A percentile compares a stretch with the other conserved stretches of the same genome.
Evolutionary conservation across 2,888 invertebrate genomes (phyloP).

Genomic region (Ormyrus rosae): DNA sequence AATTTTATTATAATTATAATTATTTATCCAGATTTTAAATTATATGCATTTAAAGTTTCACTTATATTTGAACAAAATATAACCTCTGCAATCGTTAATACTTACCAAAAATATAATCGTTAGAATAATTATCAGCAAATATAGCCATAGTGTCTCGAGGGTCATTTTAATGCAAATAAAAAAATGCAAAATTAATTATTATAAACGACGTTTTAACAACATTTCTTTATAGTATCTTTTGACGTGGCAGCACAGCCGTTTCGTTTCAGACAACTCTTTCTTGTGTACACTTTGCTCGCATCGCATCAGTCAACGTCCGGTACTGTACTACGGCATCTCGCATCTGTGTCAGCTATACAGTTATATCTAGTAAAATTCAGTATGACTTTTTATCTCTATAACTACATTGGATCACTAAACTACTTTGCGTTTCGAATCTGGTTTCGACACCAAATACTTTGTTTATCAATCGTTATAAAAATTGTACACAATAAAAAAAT

Average conservation of each 20-base stretch:
- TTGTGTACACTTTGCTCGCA: slow-evolving; percentile 9
- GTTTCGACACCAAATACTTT: too few species aligned
- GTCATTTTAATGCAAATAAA: slow-evolving; percentile 27
- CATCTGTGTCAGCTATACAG: too few species aligned
- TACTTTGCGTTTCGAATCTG: too few species aligned
- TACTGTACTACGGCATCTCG: too few species aligned
- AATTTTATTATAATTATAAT: neutral
- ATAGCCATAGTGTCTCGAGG: slow-evolving; percentile 41
- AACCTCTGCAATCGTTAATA: slow-evolving; percentile 30
- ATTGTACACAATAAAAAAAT: too few species aligned
- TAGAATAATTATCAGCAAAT: slow-evolving; percentile 21
- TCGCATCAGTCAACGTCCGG: neutral
- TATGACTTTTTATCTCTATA: too few species aligned
- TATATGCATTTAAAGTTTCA: neutral
- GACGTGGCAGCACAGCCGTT: neutral
- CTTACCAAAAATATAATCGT: slow-evolving; percentile 42
- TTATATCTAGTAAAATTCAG: too few species aligned
- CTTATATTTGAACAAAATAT: slow-evolving; percentile 17
- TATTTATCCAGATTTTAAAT: neutral
- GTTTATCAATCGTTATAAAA: too few species aligned
- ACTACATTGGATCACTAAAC: too few species aligned
- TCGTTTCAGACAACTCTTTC: too few species aligned
- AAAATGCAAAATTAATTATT: slow-evolving; percentile 20
- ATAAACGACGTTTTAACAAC: slow-evolving; percentile 20
- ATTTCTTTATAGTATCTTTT: slow-evolving; percentile 18